phyloP scores from a whole-genome alignment of 2,113 vertebrate genomes.

The Ochotona princeps region DNA sequence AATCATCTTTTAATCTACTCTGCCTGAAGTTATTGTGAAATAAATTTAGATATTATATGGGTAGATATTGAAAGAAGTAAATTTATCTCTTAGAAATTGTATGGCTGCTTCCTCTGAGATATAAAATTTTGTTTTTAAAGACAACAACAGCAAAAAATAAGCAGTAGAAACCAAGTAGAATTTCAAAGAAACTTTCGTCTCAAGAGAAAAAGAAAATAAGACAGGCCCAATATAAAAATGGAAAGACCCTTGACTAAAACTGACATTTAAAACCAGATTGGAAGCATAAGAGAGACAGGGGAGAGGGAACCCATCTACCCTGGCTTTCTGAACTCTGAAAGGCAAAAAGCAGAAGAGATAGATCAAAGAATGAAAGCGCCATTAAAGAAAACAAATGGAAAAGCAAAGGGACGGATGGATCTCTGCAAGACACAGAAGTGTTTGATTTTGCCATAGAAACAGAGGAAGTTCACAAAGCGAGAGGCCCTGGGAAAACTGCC shows the following conservation, averaged over 20 bases:
- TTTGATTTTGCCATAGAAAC: constrained; percentile 50
- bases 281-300: constrained; percentile 44
- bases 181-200: constrained; percentile 31
- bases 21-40: constrained; percentile 34
- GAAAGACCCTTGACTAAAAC: constrained; percentile 62
- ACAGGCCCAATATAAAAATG: not conserved
- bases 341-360: constrained; percentile 41
- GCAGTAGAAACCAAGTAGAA: not conserved
- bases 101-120: not conserved
- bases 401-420: constrained; percentile 21
- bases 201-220: not conserved
- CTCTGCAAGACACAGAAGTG: constrained; percentile 7
- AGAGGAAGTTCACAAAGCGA: not conserved
- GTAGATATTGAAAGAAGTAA: not conserved
- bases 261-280: constrained; percentile 67
- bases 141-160: constrained; percentile 19
- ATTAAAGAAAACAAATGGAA: constrained; percentile 34
- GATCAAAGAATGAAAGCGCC: constrained; percentile 65
- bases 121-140: constrained; percentile 54
- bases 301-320: constrained; percentile 47
- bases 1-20: not conserved
- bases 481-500: not conserved
- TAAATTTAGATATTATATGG: not conserved
- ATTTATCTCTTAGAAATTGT: constrained; percentile 42
- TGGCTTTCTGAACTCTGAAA: constrained; percentile 60